Conservation (phyloP, 2,113 vertebrate species). For the rabbit (Oryctolagus cuniculus) region mOryCun1.1 NC_091450.1:41578001-41578500, state of each 20-base stretch:
- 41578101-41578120: no score
- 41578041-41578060: no score
- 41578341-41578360: background rate
- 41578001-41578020: no score
- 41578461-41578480: slow-evolving; percentile 45
- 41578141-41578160: no score
- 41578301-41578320: slow-evolving; percentile 49
- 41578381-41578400: background rate
- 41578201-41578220: background rate
- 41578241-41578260: background rate
- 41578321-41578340: slow-evolving; percentile 26
- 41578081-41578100: no score
- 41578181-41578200: background rate
- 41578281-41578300: slow-evolving; percentile 30
- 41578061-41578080: no score
- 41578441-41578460: background rate
- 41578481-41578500: background rate
- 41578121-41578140: no score
- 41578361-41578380: slow-evolving; percentile 12
- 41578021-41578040: no score
- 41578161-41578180: background rate
- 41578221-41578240: slow-evolving; percentile 27
- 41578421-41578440: slow-evolving; percentile 18
- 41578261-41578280: slow-evolving; percentile 2
- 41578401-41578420: slow-evolving; percentile 14